These are phyloP conservation scores for Chalcosyrphus nemorum DNA, from an alignment of 2,888 invertebrate species.

Conservation along the genomic window DNA sequence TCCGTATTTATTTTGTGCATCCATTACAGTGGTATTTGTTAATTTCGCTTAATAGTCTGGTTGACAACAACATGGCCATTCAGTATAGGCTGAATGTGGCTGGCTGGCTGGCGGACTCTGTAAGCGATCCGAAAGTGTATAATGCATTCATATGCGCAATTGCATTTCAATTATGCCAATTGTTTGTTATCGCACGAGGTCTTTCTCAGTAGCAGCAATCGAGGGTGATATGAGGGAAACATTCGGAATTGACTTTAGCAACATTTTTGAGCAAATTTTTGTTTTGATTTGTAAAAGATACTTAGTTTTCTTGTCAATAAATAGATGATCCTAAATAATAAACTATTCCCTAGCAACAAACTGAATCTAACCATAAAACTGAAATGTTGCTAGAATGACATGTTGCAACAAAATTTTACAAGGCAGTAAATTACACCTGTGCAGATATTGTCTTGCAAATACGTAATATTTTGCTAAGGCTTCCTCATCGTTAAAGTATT, in stretches of 20 bases:
- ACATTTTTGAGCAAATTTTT: neutral
- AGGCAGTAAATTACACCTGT: no score
- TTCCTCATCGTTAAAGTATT: neutral
- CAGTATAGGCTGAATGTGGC: conserved; percentile 40
- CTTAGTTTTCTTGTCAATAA: neutral
- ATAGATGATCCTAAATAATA: no score
- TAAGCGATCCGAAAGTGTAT: conserved; percentile 18
- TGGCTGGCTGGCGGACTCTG: no score
- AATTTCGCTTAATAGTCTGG: conserved; percentile 71
- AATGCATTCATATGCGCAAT: conserved; percentile 68
- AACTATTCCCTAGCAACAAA: no score
- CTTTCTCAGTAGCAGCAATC: neutral
- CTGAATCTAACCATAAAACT: neutral
- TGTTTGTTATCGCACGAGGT: conserved; percentile 59
- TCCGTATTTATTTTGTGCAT: conserved; percentile 58
- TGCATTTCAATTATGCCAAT: conserved; percentile 73
- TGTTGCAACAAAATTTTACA: neutral
- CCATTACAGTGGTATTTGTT: conserved; percentile 70
- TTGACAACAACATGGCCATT: conserved; percentile 68
- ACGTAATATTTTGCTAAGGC: neutral
- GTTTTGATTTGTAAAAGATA: no score
- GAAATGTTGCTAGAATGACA: neutral
- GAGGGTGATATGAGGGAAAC: neutral
- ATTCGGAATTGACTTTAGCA: neutral
- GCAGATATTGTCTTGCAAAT: neutral